phyloP scores from a whole-genome alignment of 1,140 invertebrate genomes.

The Zaprionus davidi region DNA sequence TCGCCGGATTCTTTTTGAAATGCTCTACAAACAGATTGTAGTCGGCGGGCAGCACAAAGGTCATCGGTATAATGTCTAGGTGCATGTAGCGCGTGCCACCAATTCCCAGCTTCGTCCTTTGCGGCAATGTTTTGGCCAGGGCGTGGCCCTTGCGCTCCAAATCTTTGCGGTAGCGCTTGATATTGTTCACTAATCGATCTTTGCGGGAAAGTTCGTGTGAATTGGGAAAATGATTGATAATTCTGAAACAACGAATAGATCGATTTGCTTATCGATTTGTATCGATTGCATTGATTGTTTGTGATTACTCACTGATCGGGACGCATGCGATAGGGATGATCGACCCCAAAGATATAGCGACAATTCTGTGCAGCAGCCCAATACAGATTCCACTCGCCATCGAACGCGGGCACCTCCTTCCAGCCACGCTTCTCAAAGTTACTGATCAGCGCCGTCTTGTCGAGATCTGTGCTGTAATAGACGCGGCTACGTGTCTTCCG shows the following conservation, averaged over 20 bases:
- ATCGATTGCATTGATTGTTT: background rate
- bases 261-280: background rate
- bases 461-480: conserved; percentile 62
- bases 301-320: conserved; percentile 66
- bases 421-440: conserved; percentile 68
- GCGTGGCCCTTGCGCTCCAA: conserved; percentile 94
- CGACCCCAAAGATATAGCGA: conserved; percentile 68
- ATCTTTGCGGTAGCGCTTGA: conserved; percentile 96
- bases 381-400: conserved; percentile 69
- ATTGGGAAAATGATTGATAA: conserved; percentile 96
- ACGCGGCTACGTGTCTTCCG: conserved; percentile 19
- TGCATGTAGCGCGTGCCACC: conserved; percentile 91
- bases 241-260: conserved; percentile 55
- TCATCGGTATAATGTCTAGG: conserved; percentile 95
- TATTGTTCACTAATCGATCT: conserved; percentile 97
- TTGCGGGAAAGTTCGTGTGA: conserved; percentile 97
- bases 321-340: conserved; percentile 74
- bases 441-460: conserved; percentile 50
- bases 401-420: conserved; percentile 54
- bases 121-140: conserved; percentile 88
- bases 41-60: conserved; percentile 95
- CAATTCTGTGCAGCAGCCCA: conserved; percentile 69
- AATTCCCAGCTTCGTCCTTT: conserved; percentile 86
- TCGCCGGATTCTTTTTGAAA: conserved; percentile 94
- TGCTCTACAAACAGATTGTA: conserved; percentile 98